Conservation (phyloP, 2,797 vertebrate species). For the Tokudaia muenninki region DNA sequence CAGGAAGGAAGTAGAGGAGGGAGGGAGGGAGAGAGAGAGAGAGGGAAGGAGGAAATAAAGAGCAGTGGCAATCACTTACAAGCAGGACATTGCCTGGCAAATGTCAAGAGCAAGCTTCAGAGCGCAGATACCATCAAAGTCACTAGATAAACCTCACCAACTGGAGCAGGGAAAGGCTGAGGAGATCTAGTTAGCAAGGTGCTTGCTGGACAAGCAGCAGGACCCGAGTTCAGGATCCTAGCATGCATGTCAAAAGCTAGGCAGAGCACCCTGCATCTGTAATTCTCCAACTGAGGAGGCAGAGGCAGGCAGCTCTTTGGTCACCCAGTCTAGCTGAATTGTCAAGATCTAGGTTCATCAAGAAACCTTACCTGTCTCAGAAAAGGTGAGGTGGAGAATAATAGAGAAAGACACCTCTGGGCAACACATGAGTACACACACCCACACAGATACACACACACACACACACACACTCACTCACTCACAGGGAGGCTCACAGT, state of each 20-base stretch:
- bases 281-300: neutral
- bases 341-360: neutral
- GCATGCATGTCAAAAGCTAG: neutral
- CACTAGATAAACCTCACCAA: neutral
- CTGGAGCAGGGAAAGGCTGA: too few species aligned
- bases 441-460: neutral
- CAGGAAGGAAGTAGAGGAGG: too few species aligned
- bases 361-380: neutral
- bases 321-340: neutral
- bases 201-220: neutral
- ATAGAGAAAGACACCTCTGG: neutral
- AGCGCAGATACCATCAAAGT: neutral
- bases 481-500: neutral
- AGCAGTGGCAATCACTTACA: neutral
- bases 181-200: neutral
- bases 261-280: neutral
- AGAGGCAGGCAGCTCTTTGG: neutral
- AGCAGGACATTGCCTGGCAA: neutral
- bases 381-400: neutral
- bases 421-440: neutral
- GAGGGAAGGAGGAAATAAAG: neutral
- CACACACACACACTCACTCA: neutral
- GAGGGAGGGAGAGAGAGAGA: too few species aligned
- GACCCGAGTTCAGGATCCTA: neutral
- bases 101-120: neutral